Percentiles rank a stretch among this genome's conserved stretches.
These are phyloP conservation scores for Chiloscyllium plagiosum DNA, from an alignment of 2,113 vertebrate species.

Conservation along the genomic window DNA sequence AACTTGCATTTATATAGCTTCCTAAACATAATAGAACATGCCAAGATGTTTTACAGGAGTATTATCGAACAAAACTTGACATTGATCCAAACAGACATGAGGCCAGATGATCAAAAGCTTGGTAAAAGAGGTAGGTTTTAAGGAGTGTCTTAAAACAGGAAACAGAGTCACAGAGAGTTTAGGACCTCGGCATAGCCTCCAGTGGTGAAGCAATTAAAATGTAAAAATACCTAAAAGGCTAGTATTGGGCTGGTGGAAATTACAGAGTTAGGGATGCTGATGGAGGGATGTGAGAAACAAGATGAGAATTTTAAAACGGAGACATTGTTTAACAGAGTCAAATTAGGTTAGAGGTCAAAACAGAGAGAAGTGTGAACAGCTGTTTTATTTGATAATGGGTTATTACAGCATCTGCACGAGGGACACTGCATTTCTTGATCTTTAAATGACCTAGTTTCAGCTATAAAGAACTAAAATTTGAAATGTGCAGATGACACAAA, in stretches of 20 bases:
- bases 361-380: too few relatives aligned
- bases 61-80: conserved; percentile 42
- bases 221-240: not conserved
- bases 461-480: too few relatives aligned
- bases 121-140: not conserved
- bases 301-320: not conserved
- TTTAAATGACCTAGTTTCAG: too few relatives aligned
- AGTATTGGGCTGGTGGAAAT: not conserved
- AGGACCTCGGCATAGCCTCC: too few relatives aligned
- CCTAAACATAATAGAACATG: not conserved
- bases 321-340: too few relatives aligned
- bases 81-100: not conserved
- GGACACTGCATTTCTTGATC: too few relatives aligned
- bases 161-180: not conserved
- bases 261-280: not conserved
- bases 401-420: too few relatives aligned
- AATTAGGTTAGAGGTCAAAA: too few relatives aligned
- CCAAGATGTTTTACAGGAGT: conserved; percentile 39
- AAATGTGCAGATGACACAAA: not conserved
- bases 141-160: not conserved
- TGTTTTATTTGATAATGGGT: too few relatives aligned
- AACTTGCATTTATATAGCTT: not conserved
- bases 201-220: not conserved
- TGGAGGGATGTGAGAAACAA: not conserved
- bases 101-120: not conserved